Base-by-base conservation (phyloP, 2,797 vertebrate species). In the Crocidura indochinensis region DNA sequence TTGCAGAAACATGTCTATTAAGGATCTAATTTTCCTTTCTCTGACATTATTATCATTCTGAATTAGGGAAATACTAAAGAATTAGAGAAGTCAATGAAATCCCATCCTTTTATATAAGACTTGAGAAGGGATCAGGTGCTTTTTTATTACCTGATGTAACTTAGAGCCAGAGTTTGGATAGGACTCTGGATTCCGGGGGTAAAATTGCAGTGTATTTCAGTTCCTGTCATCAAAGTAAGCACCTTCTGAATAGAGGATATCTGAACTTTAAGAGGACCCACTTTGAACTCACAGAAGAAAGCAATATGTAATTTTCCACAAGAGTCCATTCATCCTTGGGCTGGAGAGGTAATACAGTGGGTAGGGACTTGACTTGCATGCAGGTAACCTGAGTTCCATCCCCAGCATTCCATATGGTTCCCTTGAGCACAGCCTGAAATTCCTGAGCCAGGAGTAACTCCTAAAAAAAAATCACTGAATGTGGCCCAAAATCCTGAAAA, bases 41-140 rank as follows among this genome's bases (percentile, higher is more conserved):
- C 44, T 74, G 49, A 81, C 84, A 51, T 20, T 91, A 85, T 92
- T 65, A 38, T 38, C 38, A 38, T 38, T 38, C 77, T 83, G 53
- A 8, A 51, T 27, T 67, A 38, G 15, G 60, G 72, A 93, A 24
- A 73, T 29, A 67, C 27, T 1, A 12, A 79, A 24, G 10, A 4
- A 26, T 15, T 10, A 26, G 31, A 19, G 3, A 74, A 56, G 71
- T 67, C 10, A 3, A 12, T 73, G 46, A 67, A 20, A 24, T 51
- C 79, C 62, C 10, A 27, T 47, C 15, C 60, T 10, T 14, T 46
- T 2, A 15, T 15, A 44, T 1, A 84, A 12, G 20, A 65, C 60
- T 10, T 49, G 79, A 67, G 51, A 19, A 73, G 31, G 51, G 46
- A 17, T 22, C 26, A 81, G 60, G 29, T 60, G 24, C 38, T 68